Evolutionary conservation across 2,888 invertebrate genomes (phyloP).

Genomic region (Noctua janthe): DNA sequence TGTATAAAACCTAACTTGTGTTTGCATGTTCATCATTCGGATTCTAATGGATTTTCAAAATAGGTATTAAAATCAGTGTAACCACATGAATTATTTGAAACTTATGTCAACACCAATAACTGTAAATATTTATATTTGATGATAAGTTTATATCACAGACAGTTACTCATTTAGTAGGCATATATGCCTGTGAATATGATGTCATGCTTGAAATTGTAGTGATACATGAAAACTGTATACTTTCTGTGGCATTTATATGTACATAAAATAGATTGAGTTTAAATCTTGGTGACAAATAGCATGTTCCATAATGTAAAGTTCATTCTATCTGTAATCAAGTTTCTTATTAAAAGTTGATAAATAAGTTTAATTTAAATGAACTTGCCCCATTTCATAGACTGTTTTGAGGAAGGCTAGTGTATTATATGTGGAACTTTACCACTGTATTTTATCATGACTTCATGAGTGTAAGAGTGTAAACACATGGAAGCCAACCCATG

Average conservation of each 20-base stretch:
- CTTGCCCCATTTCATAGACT: background rate
- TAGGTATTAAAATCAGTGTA: background rate
- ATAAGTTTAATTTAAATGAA: background rate
- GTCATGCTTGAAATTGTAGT: slow-evolving; percentile 22
- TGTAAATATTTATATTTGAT: background rate
- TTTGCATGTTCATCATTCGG: no score
- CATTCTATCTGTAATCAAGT: background rate
- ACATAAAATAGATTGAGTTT: slow-evolving; percentile 1
- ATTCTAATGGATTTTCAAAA: background rate
- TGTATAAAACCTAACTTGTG: no score
- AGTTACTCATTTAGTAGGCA: background rate
- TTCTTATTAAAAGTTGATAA: background rate
- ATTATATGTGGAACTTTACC: background rate
- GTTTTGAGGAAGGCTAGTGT: background rate
- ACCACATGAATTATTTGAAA: background rate
- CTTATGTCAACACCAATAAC: background rate
- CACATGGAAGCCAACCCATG: background rate
- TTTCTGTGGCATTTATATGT: background rate
- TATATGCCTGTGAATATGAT: slow-evolving; percentile 16
- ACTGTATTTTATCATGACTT: background rate
- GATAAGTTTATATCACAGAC: slow-evolving; percentile 1
- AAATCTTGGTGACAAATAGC: background rate
- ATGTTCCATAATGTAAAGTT: background rate
- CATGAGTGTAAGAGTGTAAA: background rate
- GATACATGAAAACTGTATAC: slow-evolving; percentile 1